These are phyloP conservation scores for Antrozous pallidus DNA, from an alignment of 2,797 vertebrate genomes.

Conservation along the genomic window DNA sequence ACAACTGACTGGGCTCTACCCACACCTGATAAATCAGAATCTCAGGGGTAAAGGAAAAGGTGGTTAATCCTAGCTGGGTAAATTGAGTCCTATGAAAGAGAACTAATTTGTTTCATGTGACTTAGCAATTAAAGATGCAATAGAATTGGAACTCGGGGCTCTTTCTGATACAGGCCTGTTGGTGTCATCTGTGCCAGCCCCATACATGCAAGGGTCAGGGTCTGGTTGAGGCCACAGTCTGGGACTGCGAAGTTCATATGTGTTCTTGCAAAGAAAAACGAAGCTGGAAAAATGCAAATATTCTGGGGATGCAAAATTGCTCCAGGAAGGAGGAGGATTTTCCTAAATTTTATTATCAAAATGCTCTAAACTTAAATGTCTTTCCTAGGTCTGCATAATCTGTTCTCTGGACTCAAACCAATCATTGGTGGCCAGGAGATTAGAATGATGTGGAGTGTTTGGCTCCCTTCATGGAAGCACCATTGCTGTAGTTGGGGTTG, in stretches of 20 bases:
- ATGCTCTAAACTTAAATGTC: not conserved
- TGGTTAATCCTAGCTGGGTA: not conserved
- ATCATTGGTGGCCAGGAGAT: not conserved
- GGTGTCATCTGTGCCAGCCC: not conserved
- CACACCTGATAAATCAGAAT: not conserved
- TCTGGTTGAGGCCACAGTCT: not conserved
- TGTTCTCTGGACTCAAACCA: not conserved
- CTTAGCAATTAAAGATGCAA: not conserved
- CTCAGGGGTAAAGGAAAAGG: not conserved
- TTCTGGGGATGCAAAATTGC: constrained; percentile 54
- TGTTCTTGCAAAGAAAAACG: constrained; percentile 36
- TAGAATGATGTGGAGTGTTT: not conserved
- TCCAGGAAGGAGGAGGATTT: constrained; percentile 57
- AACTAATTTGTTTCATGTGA: not conserved
- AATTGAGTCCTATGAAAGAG: not conserved
- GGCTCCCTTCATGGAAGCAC: not conserved
- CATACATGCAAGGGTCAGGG: not conserved
- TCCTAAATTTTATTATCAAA: constrained; percentile 71
- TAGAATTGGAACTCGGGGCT: not conserved
- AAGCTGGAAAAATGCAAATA: constrained; percentile 65
- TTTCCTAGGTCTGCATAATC: not conserved
- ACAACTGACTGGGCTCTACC: not conserved
- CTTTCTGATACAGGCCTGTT: not conserved
- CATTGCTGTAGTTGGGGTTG: not conserved
- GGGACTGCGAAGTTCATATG: not conserved